Conservation (phyloP, 2,797 vertebrate species). For the Ataeniobius toweri region DNA sequence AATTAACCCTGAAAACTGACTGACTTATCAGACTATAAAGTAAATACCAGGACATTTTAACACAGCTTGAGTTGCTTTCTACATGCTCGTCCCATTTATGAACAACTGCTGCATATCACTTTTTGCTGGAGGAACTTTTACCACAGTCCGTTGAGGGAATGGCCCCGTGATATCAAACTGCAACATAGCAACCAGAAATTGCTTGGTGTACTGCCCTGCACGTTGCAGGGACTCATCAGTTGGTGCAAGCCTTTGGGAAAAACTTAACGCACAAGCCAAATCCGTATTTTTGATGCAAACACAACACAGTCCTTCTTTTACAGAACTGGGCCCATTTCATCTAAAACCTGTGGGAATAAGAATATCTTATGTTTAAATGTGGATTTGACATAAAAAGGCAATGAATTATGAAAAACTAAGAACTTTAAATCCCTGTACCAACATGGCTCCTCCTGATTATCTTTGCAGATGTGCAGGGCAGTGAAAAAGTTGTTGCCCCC, state of each 20-base stretch:
- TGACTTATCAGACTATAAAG: neutral
- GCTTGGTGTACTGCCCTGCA: conserved; percentile 6
- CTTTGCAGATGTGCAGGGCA: neutral
- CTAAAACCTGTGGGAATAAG: neutral
- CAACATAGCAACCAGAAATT: neutral
- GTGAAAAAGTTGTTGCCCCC: neutral
- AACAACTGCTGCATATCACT: neutral
- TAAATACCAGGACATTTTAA: neutral
- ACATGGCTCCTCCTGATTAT: neutral
- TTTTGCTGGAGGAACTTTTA: conserved; percentile 1
- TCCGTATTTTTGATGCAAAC: neutral
- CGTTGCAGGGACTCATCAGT: neutral
- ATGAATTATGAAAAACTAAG: neutral
- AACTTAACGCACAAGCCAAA: neutral
- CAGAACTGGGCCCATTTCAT: neutral
- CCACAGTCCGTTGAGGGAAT: neutral
- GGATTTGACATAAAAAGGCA: neutral
- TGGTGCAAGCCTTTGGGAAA: neutral
- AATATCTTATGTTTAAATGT: neutral
- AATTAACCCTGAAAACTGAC: neutral
- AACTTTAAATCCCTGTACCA: neutral
- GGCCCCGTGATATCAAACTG: neutral
- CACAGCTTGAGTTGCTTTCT: neutral
- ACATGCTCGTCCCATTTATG: neutral
- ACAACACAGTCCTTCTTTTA: neutral